Evolutionary conservation across 2,797 vertebrate genomes (phyloP).

Genomic region (Synaphobranchus kaupii): DNA sequence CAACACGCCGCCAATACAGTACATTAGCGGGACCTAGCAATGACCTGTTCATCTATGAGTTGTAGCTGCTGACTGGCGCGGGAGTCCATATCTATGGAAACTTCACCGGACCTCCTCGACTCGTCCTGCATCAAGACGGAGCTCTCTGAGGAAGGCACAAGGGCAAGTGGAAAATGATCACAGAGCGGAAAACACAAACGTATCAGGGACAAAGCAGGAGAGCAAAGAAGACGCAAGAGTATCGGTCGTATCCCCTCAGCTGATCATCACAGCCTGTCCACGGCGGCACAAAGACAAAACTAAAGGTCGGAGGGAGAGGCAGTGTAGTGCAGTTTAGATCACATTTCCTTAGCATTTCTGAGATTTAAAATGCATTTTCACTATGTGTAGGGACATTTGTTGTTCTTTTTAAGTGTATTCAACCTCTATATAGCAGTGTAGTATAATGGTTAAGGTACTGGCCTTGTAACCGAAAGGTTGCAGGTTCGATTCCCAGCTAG

Average conservation of each 20-base stretch:
- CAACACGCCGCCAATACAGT: not conserved
- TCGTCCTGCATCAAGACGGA: constrained; percentile 88
- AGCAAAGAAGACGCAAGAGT: no score
- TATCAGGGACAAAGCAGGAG: constrained; percentile 60
- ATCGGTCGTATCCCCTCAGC: no score
- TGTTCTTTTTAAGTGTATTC: not conserved
- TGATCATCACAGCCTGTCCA: constrained; percentile 49
- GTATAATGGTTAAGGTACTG: no score
- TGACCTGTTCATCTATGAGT: constrained; percentile 90
- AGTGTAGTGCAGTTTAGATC: no score
- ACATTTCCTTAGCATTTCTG: not conserved
- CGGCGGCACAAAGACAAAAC: constrained; percentile 46
- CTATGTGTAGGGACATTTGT: not conserved
- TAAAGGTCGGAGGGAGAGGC: no score
- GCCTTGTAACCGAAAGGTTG: no score
- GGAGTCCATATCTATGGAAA: constrained; percentile 87
- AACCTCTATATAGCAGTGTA: no score
- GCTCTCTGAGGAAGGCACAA: constrained; percentile 70
- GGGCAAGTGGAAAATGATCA: constrained; percentile 53
- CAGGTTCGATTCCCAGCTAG: no score
- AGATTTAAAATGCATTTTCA: not conserved
- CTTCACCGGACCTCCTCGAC: constrained; percentile 76
- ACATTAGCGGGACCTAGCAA: not conserved
- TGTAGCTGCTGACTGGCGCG: constrained; percentile 85
- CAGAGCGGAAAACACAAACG: constrained; percentile 62